These are phyloP conservation scores for Popillia japonica DNA, from an alignment of 1,140 invertebrate genomes.

Conservation along the genomic window DNA sequence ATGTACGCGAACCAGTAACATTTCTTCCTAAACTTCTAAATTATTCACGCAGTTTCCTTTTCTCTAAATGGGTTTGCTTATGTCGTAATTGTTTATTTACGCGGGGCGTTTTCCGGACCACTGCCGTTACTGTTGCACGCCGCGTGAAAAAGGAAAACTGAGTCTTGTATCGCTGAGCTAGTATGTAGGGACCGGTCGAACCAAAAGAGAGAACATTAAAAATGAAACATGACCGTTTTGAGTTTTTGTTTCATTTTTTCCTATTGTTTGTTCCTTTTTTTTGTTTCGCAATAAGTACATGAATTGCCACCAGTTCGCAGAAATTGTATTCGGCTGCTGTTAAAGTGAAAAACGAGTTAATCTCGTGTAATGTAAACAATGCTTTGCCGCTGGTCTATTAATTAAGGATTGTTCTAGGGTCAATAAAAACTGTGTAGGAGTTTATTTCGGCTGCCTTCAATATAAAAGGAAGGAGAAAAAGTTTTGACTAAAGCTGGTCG, in stretches of 20 bases:
- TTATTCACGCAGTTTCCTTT: constrained; percentile 18
- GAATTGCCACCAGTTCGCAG: not conserved
- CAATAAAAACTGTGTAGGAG: too few species aligned
- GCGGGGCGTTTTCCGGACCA: not conserved
- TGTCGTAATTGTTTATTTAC: constrained; percentile 33
- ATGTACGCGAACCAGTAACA: not conserved
- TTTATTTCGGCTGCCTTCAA: too few species aligned
- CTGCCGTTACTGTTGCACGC: not conserved
- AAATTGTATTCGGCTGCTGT: too few species aligned
- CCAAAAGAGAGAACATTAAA: not conserved
- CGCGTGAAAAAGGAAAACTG: not conserved
- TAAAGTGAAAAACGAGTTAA: too few species aligned
- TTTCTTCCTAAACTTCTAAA: constrained; percentile 3
- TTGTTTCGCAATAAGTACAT: not conserved
- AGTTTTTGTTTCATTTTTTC: not conserved
- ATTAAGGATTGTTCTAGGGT: too few species aligned
- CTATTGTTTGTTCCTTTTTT: not conserved
- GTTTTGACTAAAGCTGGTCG: too few species aligned
- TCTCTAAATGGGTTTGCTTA: constrained; percentile 22
- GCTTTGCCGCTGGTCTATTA: too few species aligned
- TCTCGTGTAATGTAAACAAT: too few species aligned
- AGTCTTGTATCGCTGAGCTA: too few species aligned
- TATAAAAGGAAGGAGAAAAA: too few species aligned
- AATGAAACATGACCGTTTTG: not conserved
- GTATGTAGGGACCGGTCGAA: not conserved